Percentiles rank a stretch among this genome's conserved stretches.
These are phyloP conservation scores for Pipistrellus kuhlii DNA, from an alignment of 2,797 vertebrate species.

Conservation along the genomic window DNA sequence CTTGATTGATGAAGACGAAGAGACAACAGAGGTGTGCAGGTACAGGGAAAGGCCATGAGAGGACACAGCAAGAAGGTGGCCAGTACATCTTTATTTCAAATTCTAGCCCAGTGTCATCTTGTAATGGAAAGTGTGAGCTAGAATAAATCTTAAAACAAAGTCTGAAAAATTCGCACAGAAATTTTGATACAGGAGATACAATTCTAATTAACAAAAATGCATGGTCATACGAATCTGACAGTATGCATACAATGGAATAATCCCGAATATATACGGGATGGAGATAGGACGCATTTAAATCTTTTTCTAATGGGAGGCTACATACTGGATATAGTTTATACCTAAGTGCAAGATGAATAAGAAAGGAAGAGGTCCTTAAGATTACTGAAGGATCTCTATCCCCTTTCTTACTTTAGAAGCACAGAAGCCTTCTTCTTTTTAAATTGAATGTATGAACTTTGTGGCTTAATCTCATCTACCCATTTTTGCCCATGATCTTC, in stretches of 20 bases:
- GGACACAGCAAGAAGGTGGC: neutral
- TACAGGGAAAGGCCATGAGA: neutral
- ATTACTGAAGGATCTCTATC: neutral
- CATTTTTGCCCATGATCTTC: slow-evolving; percentile 12
- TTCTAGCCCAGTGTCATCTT: slow-evolving; percentile 3
- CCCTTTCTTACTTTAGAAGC: neutral
- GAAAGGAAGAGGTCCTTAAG: neutral
- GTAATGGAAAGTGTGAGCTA: slow-evolving; percentile 53
- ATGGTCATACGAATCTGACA: neutral
- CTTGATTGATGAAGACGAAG: neutral
- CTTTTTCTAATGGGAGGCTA: neutral
- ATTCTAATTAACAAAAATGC: slow-evolving; percentile 29
- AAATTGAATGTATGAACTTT: neutral
- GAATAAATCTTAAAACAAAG: slow-evolving; percentile 45
- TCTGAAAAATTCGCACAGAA: neutral
- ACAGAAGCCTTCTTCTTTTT: neutral
- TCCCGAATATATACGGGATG: neutral
- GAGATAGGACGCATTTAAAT: neutral
- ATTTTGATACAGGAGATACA: slow-evolving; percentile 21
- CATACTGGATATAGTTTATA: neutral
- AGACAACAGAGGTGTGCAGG: neutral
- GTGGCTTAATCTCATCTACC: slow-evolving; percentile 18
- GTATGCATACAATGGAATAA: neutral
- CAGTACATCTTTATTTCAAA: slow-evolving; percentile 23
- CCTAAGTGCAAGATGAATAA: neutral